These are phyloP conservation scores for Malachius bipustulatus DNA, from an alignment of 2,888 invertebrate genomes.

Conservation along the genomic window DNA sequence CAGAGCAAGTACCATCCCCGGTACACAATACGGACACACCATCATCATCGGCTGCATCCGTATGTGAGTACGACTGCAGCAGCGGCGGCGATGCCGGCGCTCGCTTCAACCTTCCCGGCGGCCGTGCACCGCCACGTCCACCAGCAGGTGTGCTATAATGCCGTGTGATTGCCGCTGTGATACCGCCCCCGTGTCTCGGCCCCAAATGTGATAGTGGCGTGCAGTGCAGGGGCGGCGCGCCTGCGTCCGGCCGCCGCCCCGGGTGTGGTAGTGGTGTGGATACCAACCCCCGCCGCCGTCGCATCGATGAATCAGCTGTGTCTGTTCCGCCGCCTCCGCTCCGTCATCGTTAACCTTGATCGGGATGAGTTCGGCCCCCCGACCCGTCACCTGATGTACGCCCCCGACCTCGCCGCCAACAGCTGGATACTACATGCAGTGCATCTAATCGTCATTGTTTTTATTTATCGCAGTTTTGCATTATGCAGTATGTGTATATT, in stretches of 20 bases:
- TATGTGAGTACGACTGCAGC: conserved; percentile 40
- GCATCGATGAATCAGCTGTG: conserved; percentile 30
- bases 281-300: conserved; percentile 24
- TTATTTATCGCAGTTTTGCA: too few species aligned
- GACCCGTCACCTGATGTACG: too few species aligned
- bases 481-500: too few species aligned
- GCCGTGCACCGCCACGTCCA: conserved; percentile 45
- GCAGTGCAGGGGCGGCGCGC: conserved; percentile 32
- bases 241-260: conserved; percentile 31
- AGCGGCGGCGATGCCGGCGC: conserved; percentile 39
- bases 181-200: conserved; percentile 27
- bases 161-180: conserved; percentile 45
- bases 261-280: conserved; percentile 37
- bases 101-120: conserved; percentile 36
- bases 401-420: too few species aligned
- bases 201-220: conserved; percentile 39
- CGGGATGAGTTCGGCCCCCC: conserved; percentile 13
- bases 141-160: conserved; percentile 49
- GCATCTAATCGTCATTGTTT: too few species aligned
- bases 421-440: too few species aligned
- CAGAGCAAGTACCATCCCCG: conserved; percentile 40
- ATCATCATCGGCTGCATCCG: conserved; percentile 46
- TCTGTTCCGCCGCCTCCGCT: conserved; percentile 23
- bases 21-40: conserved; percentile 47
- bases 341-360: conserved; percentile 13